Evolutionary conservation across 2,113 vertebrate species (phyloP).

Genomic region (Tor tambroides): DNA sequence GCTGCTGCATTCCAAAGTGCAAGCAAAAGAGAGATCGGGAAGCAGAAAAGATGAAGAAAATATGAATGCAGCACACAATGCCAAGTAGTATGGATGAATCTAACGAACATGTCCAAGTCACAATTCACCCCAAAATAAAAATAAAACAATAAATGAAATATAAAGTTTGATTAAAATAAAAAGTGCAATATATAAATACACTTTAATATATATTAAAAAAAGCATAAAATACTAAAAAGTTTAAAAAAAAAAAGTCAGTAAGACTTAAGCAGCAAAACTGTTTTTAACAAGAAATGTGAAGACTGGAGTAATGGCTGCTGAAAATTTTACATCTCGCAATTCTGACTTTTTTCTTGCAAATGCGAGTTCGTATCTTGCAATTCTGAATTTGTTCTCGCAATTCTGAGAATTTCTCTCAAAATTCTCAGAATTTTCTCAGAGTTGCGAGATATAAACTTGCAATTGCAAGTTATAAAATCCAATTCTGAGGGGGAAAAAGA

Average conservation of each 20-base stretch:
- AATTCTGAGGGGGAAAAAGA: too few relatives aligned
- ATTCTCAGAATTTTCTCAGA: too few relatives aligned
- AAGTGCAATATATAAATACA: not conserved
- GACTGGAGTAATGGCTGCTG: not conserved
- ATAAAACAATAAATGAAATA: not conserved
- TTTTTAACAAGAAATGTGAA: not conserved
- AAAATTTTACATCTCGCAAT: not conserved
- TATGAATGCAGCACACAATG: conserved; percentile 17
- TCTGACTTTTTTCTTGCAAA: too few relatives aligned
- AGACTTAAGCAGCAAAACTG: not conserved
- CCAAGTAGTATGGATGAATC: not conserved
- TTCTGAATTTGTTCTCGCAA: too few relatives aligned
- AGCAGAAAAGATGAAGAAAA: not conserved
- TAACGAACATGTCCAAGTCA: not conserved
- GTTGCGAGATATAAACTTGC: too few relatives aligned
- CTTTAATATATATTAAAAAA: too few relatives aligned
- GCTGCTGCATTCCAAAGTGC: conserved; percentile 67
- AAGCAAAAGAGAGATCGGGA: conserved; percentile 57
- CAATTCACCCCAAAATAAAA: not conserved
- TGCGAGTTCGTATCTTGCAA: too few relatives aligned
- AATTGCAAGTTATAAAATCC: too few relatives aligned
- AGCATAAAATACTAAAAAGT: not conserved
- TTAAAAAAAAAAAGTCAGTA: not conserved
- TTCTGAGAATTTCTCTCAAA: too few relatives aligned
- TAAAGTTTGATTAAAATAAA: not conserved